These are phyloP conservation scores for Orientallactaga sibirica DNA, from an alignment of 2,797 vertebrate species.

Conservation along the genomic window DNA sequence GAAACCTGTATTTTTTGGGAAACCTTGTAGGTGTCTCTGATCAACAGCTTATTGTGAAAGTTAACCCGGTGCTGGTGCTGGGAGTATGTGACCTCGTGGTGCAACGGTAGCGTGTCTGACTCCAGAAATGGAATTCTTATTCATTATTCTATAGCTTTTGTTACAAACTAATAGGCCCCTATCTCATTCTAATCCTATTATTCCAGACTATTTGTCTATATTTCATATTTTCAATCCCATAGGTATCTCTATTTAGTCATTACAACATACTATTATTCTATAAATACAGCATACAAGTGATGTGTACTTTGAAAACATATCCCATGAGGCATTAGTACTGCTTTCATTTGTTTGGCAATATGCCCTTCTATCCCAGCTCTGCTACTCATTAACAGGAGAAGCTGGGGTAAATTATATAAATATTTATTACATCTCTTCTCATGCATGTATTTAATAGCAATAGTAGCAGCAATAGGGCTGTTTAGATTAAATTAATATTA, in stretches of 20 bases:
- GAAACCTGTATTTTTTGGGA: no score
- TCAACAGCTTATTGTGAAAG: no score
- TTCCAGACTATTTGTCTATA: neutral
- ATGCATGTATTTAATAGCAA: neutral
- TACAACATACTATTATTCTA: neutral
- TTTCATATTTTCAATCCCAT: neutral
- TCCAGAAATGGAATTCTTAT: neutral
- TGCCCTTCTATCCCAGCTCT: neutral
- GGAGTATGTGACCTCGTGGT: no score
- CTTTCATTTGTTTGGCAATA: neutral
- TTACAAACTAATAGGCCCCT: neutral
- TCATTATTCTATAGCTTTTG: neutral
- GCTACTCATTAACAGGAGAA: neutral
- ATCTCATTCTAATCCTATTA: neutral
- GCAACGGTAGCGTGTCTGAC: no score
- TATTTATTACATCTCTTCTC: neutral
- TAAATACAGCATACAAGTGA: neutral
- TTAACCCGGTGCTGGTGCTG: no score
- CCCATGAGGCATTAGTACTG: neutral
- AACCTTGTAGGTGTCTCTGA: no score
- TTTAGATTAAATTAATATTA: neutral
- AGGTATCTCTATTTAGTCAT: neutral
- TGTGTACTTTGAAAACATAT: neutral
- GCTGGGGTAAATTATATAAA: neutral
- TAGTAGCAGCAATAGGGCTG: neutral